Conservation (phyloP, 1,140 invertebrate genomes). For the Subanguina moxae region DNA sequence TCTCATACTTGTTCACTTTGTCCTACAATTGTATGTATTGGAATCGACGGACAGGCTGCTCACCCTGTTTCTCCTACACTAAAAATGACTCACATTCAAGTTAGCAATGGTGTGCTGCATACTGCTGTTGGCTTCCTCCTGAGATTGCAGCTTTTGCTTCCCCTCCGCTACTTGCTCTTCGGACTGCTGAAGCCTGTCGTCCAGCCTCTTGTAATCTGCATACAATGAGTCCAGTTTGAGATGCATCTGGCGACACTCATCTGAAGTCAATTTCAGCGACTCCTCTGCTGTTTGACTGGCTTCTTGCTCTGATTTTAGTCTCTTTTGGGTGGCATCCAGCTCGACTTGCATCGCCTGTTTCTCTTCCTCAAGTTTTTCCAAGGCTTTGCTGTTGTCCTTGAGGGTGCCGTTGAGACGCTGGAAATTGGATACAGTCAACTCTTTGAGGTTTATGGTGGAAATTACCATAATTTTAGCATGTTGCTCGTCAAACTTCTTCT, state of each 20-base stretch:
- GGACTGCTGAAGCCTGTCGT: slow-evolving; percentile 13
- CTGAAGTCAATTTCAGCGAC: slow-evolving; percentile 7
- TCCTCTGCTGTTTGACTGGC: slow-evolving; percentile 25
- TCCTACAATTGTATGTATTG: slow-evolving; percentile 3
- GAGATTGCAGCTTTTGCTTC: slow-evolving; percentile 14
- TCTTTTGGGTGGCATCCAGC: slow-evolving; percentile 26
- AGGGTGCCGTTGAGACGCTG: slow-evolving; percentile 42
- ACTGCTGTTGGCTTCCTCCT: slow-evolving; percentile 10
- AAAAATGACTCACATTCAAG: slow-evolving; percentile 22
- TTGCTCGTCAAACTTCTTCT: slow-evolving; percentile 54
- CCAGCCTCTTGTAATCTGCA: slow-evolving; percentile 13
- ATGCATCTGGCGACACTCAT: slow-evolving; percentile 17
- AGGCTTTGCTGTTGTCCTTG: slow-evolving; percentile 37
- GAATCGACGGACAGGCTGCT: not conserved
- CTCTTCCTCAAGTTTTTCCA: slow-evolving; percentile 44
- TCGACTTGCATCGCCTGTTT: slow-evolving; percentile 32
- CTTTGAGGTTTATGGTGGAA: not conserved
- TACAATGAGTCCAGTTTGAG: slow-evolving; percentile 18
- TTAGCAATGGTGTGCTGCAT: slow-evolving; percentile 22
- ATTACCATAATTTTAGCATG: slow-evolving; percentile 51
- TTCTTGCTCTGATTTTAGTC: not conserved
- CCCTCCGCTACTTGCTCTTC: slow-evolving; percentile 23
- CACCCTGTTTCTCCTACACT: no score
- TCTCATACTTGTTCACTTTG: slow-evolving; percentile 5
- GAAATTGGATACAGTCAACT: no score